phyloP scores from a whole-genome alignment of 2,888 invertebrate species.

The Melipona beecheii region DNA sequence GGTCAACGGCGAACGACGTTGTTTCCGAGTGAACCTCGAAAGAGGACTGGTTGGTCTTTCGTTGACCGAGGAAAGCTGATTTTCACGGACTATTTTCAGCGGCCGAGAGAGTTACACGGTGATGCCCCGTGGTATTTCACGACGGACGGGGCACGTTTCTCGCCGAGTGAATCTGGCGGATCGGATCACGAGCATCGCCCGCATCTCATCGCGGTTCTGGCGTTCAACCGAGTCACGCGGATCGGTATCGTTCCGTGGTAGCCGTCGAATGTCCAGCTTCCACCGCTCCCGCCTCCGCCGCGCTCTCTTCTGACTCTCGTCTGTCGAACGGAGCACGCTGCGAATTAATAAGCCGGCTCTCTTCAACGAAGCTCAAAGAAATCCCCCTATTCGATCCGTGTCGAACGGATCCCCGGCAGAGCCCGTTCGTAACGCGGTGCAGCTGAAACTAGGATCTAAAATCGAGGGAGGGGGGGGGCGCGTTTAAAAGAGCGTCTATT shows the following conservation, averaged over 20 bases:
- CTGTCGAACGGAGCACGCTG: slow-evolving; percentile 64
- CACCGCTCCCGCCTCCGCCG: slow-evolving; percentile 25
- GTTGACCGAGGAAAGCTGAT: slow-evolving; percentile 16
- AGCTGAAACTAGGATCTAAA: slow-evolving; percentile 73
- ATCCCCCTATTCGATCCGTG: slow-evolving; percentile 52
- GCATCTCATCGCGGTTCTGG: slow-evolving; percentile 59
- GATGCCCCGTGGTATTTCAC: slow-evolving; percentile 53
- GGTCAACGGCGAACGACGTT: neutral
- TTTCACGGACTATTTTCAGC: slow-evolving; percentile 11
- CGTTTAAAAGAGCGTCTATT: slow-evolving; percentile 51
- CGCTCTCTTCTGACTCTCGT: neutral
- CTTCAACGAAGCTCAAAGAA: slow-evolving; percentile 67
- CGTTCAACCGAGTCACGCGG: slow-evolving; percentile 65
- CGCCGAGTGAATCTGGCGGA: slow-evolving; percentile 53
- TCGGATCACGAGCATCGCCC: slow-evolving; percentile 65
- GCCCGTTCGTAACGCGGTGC: slow-evolving; percentile 80
- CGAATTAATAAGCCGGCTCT: slow-evolving; percentile 82
- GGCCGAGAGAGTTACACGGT: slow-evolving; percentile 33
- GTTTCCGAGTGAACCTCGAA: neutral
- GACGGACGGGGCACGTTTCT: slow-evolving; percentile 50
- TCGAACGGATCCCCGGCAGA: slow-evolving; percentile 70
- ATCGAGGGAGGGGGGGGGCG: slow-evolving; percentile 7
- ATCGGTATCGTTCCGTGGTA: slow-evolving; percentile 46
- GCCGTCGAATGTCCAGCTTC: slow-evolving; percentile 15
- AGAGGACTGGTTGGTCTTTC: neutral